Base-by-base conservation (phyloP, 2,113 vertebrate genomes). In the Apteryx mantelli region DNA sequence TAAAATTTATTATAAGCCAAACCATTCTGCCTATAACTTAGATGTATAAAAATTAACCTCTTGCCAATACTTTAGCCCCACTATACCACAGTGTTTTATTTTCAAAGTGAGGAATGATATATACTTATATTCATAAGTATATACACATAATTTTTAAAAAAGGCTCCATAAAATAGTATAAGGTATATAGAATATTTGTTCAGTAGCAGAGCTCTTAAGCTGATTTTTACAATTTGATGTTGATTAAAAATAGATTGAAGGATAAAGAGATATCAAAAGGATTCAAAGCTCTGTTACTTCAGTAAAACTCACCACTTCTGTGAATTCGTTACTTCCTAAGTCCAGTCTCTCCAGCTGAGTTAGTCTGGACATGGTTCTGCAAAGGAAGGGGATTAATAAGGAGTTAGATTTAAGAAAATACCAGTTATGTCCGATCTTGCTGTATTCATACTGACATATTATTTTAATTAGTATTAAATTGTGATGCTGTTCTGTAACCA, bases 291-390 rank as follows among this genome's bases (percentile, higher is more conserved):
- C 19, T 77, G 73, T 65, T n/a, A 91, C 3, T 89, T 60, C 58
- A 11, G 30, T 48, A 86, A 88, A 97, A 97, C 98, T 98, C 93
- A 99, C 98, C 98, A 99, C 98, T 98, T 99, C 98, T 98, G 99
- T 99, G 98, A 99, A 99, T 98, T 99, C 99, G 97, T 99, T 99
- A 98, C 99, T 99, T 97, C 99, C 99, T 97, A 99, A 98, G 98
- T 99, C 99, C 97, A 99, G 96, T 97, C 99, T 98, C 97, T 99
- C 99, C 98, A 99, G 96, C 98, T 99, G 99, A 46, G 98, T 99
- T 97, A 99, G 98, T 97, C 99, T 99, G 98, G 99, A 99, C 99
- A 99, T 99, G 93, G 99, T 99, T 98, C 99, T 99, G 97, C 85
- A 96, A 6, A 97, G 28, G 38, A 79, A 96, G 56, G 7, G 9